Conservation (phyloP, 2,797 vertebrate genomes). For the Etheostoma perlongum region DNA sequence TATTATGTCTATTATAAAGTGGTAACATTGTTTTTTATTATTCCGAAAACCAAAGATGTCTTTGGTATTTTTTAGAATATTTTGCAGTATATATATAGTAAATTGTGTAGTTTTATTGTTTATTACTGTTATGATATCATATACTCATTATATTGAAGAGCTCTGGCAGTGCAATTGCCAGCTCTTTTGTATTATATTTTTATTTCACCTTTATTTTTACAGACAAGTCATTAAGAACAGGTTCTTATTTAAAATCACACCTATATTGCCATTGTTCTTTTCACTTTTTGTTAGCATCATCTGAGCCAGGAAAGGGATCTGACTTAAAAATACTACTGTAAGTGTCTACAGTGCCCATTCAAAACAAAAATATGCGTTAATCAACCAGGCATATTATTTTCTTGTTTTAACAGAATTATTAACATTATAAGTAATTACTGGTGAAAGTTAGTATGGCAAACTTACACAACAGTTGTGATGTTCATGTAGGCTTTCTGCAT, state of each 20-base stretch:
- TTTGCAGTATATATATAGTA: neutral
- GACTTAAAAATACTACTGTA: neutral
- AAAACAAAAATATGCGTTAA: no score
- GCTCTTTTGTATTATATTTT: neutral
- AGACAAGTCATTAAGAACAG: no score
- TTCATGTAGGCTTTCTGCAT: no score
- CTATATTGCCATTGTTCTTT: neutral
- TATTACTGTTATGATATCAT: constrained; percentile 5
- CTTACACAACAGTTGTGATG: no score
- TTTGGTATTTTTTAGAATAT: constrained; percentile 5
- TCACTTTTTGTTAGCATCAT: neutral
- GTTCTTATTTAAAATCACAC: no score
- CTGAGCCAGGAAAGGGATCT: neutral
- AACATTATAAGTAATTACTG: no score
- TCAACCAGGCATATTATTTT: no score
- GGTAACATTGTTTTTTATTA: neutral
- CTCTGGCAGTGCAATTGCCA: neutral
- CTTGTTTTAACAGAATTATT: no score
- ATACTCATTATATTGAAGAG: constrained; percentile 3
- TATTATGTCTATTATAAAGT: no score
- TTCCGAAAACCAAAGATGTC: neutral
- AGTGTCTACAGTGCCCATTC: no score
- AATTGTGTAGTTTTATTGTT: neutral
- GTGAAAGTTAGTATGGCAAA: no score
- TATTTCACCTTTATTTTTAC: no score